Evolutionary conservation across 2,888 invertebrate genomes (phyloP), one percentile per base, ranked within the genome.

Genomic region (Chydorus sphaericus): DNA sequence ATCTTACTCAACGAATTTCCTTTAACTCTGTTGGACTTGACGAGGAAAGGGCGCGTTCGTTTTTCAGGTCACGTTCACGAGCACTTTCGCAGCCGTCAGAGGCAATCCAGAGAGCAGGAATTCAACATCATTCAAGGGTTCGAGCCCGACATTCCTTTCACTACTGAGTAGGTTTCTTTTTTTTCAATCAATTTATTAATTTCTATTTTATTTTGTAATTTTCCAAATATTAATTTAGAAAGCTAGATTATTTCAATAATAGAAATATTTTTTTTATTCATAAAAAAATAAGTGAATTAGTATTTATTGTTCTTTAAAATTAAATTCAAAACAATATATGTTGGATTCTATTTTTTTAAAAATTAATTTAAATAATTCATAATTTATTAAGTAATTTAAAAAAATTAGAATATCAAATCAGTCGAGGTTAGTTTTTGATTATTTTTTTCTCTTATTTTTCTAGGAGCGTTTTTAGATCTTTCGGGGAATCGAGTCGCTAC

Each of bases 1-100:
- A 36, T 52, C 23, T 52, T 52, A 23, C 26, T 52, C 20, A 52
- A 52, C n/a, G 52, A 52, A n/a, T 36, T 52, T 14, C 52, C 52
- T 14, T 10, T 52, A 10, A 52, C 52, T 3, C n/a, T 52, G 18
- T 23, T 52, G 6, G 52, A 52, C 23, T 33, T 52, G 8, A 18
- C 52, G 14, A 29, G 33, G 14, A 52, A 33, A 18, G 52, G 52
- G 14, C 30, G 23, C 10, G 31, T 52, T 4, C 16, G 18, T 10
- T 52, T 52, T 36, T 52, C 52, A 4, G 52, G 52, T 23, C 33
- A 36, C 20, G 36, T 52, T 36, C 36, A 33, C 36, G 52, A 52
- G 23, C 52, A 52, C 37, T 36, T 26, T 52, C 26, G 23, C 1
- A 8, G 52, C 11, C 33, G 36, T 20, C 33, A 52, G 23, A 33